Evolutionary conservation across 2,113 vertebrate species (phyloP).

Genomic region (Talpa occidentalis): DNA sequence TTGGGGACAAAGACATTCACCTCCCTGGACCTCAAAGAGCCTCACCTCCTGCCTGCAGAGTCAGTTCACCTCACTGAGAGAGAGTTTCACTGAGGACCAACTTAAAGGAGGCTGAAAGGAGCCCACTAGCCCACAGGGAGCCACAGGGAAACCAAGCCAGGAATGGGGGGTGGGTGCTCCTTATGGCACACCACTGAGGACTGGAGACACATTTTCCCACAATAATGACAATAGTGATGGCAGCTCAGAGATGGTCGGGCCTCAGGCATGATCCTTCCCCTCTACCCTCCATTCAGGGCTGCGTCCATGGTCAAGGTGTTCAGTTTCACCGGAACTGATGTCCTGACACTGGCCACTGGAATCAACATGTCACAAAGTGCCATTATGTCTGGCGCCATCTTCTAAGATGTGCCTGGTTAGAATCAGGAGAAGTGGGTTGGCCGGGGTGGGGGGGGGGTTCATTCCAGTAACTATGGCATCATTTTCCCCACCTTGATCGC

Average conservation of each 20-base stretch:
- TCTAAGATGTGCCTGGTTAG: background rate
- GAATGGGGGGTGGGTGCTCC: background rate
- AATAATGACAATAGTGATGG: accelerated
- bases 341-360: background rate
- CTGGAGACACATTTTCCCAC: accelerated
- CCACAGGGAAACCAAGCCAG: background rate
- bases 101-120: background rate
- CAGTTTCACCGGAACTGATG: background rate
- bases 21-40: background rate
- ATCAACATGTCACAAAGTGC: background rate
- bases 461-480: background rate
- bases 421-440: background rate
- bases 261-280: accelerated
- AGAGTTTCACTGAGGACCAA: background rate
- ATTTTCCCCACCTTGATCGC: background rate
- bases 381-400: accelerated
- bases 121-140: background rate
- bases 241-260: too few relatives aligned
- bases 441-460: accelerated
- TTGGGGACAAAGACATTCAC: background rate
- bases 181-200: accelerated
- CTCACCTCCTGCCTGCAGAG: background rate
- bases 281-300: too few relatives aligned
- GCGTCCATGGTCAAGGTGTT: background rate
- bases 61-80: background rate